phyloP scores from a whole-genome alignment of 1,140 invertebrate genomes.

The Glossosoma conforme region DNA sequence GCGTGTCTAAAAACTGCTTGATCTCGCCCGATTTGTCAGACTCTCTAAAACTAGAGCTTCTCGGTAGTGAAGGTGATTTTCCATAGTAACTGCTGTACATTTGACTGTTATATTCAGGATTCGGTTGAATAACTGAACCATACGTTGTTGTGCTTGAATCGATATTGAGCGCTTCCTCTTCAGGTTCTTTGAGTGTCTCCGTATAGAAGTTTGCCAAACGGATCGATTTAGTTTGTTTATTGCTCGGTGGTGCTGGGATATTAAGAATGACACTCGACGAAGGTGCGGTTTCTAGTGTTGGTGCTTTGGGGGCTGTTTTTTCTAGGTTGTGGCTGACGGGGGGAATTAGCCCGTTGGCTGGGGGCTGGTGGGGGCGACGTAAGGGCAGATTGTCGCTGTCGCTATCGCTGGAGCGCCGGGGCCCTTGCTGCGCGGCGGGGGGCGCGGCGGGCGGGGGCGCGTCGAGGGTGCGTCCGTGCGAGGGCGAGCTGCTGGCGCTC shows the following conservation, averaged over 20 bases:
- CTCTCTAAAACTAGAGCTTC: background rate
- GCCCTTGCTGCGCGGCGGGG: background rate
- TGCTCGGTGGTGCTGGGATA: too few relatives aligned
- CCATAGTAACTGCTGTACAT: too few relatives aligned
- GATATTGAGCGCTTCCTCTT: conserved; percentile 9
- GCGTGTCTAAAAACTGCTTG: conserved; percentile 12
- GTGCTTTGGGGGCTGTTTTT: background rate
- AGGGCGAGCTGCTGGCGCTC: conserved; percentile 46
- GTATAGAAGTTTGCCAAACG: conserved; percentile 28
- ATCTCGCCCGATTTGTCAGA: background rate
- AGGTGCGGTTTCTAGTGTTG: background rate
- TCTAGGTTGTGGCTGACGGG: too few relatives aligned
- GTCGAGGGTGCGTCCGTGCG: conserved; percentile 38
- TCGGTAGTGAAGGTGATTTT: too few relatives aligned
- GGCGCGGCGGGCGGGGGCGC: conserved; percentile 29
- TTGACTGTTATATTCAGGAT: conserved; percentile 30
- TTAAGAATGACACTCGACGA: conserved; percentile 11
- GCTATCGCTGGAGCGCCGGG: conserved; percentile 25
- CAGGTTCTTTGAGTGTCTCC: conserved; percentile 23
- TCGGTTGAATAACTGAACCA: conserved; percentile 28
- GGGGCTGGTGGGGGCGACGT: background rate
- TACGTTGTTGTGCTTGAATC: conserved; percentile 1
- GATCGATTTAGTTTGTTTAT: background rate
- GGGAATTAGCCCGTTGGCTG: conserved; percentile 7
- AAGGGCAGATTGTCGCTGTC: conserved; percentile 10